Conservation (phyloP, 2,888 invertebrate genomes). For the Drosophila sordidula region DNA sequence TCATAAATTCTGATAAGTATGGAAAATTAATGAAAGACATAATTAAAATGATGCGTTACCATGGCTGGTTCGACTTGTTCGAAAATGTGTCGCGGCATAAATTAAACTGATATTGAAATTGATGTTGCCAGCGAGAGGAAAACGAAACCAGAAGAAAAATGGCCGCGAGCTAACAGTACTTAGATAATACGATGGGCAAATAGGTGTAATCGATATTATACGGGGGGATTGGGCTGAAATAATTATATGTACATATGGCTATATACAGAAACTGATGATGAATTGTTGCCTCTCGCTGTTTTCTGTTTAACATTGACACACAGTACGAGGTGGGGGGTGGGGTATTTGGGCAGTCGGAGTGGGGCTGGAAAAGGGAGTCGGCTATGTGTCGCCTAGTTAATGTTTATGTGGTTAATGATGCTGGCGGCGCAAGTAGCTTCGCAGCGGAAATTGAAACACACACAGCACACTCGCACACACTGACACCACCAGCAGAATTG, state of each 20-base stretch:
- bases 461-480: constrained; percentile 15
- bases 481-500: constrained; percentile 9
- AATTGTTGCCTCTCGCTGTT: constrained; percentile 49
- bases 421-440: constrained; percentile 24
- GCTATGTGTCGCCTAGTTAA: constrained; percentile 36
- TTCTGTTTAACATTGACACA: constrained; percentile 27
- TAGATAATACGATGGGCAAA: constrained; percentile 1
- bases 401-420: constrained; percentile 69
- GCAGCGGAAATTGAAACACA: constrained; percentile 46
- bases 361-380: neutral
- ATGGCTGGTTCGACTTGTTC: constrained; percentile 2
- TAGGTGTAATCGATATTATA: constrained; percentile 38
- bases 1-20: constrained; percentile 24
- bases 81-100: constrained; percentile 68
- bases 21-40: constrained; percentile 17
- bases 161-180: constrained; percentile 9
- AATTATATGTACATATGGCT: constrained; percentile 68
- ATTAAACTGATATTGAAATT: constrained; percentile 70
- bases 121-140: constrained; percentile 34
- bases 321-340: neutral
- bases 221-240: constrained; percentile 29
- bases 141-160: constrained; percentile 16
- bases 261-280: constrained; percentile 53
- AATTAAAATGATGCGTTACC: constrained; percentile 10
- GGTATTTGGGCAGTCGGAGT: neutral